A percentile compares a stretch with the other conserved stretches of the same genome.
Conservation (phyloP, 2,888 invertebrate species). For the Teleogryllus oceanicus region DNA sequence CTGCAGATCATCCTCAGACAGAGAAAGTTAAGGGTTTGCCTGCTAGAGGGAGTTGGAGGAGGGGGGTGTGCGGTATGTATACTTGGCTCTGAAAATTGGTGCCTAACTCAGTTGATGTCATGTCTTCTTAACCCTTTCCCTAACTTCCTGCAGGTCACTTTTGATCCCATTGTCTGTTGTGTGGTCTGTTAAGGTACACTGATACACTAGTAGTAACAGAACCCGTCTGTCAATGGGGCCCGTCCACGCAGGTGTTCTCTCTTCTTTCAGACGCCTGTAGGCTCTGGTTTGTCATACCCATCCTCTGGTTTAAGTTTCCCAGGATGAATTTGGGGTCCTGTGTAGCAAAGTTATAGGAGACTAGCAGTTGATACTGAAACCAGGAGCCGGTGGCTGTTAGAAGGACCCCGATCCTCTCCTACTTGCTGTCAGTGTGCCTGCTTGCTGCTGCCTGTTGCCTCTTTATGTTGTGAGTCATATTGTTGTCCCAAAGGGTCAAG, state of each 20-base stretch:
- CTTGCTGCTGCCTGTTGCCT: background rate
- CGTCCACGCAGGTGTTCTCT: background rate
- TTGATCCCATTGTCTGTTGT: slow-evolving; percentile 25
- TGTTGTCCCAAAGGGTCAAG: background rate
- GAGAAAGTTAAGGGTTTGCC: slow-evolving; percentile 25
- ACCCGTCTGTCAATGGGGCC: background rate
- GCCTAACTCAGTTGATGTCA: slow-evolving; percentile 20
- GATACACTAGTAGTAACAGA: slow-evolving; percentile 9
- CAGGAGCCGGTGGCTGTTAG: background rate
- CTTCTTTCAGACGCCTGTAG: slow-evolving; percentile 10
- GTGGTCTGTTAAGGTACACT: slow-evolving; percentile 2
- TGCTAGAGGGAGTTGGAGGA: slow-evolving; percentile 26
- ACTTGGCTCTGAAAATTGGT: slow-evolving; percentile 19
- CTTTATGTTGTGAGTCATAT: background rate
- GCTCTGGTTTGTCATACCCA: background rate
- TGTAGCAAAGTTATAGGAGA: background rate
- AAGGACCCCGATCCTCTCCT: background rate
- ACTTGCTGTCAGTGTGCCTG: slow-evolving; percentile 18
- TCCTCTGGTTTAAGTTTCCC: slow-evolving; percentile 4
- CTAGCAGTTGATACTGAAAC: background rate
- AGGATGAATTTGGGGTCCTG: background rate
- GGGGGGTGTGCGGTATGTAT: slow-evolving; percentile 26
- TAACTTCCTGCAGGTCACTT: background rate
- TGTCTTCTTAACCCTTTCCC: slow-evolving; percentile 18
- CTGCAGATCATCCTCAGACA: slow-evolving; percentile 25